Conservation (phyloP, 2,113 vertebrate genomes). For the Carlito syrichta region DNA sequence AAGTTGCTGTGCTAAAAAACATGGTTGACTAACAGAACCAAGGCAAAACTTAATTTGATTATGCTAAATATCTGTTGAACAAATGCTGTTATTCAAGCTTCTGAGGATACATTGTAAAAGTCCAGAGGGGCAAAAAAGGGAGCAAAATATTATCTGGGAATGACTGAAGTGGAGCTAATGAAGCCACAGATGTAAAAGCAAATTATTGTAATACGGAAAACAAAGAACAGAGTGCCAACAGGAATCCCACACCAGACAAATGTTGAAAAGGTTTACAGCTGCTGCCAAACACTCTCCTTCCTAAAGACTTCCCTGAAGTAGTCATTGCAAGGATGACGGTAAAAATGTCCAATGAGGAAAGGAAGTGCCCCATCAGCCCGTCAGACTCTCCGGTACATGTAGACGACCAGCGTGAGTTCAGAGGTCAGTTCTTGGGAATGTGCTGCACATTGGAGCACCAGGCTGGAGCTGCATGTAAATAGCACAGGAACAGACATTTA, state of each 20-base stretch:
- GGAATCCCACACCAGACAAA: neutral
- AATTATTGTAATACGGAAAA: neutral
- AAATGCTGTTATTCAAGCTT: neutral
- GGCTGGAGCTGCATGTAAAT: rapidly evolving
- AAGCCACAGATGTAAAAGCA: neutral
- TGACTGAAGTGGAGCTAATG: neutral
- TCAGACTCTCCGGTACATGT: neutral
- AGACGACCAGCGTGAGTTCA: rapidly evolving
- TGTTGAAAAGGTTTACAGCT: neutral
- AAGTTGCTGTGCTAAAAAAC: neutral
- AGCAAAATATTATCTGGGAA: neutral
- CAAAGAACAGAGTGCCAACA: neutral
- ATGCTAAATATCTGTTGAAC: neutral
- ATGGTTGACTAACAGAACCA: neutral
- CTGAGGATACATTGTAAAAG: neutral
- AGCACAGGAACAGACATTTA: neutral
- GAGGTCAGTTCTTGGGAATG: neutral
- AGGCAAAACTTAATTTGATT: neutral
- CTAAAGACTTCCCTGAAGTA: neutral
- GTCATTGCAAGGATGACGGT: neutral
- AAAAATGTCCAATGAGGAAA: neutral
- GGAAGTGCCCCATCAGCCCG: neutral
- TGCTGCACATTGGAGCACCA: rapidly evolving
- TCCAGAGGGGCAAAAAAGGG: neutral
- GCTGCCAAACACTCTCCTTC: neutral